A percentile compares a stretch with the other conserved stretches of the same genome.
Evolutionary conservation across 2,797 vertebrate genomes (phyloP).

Genomic region (Hypotaenidia okinawae): DNA sequence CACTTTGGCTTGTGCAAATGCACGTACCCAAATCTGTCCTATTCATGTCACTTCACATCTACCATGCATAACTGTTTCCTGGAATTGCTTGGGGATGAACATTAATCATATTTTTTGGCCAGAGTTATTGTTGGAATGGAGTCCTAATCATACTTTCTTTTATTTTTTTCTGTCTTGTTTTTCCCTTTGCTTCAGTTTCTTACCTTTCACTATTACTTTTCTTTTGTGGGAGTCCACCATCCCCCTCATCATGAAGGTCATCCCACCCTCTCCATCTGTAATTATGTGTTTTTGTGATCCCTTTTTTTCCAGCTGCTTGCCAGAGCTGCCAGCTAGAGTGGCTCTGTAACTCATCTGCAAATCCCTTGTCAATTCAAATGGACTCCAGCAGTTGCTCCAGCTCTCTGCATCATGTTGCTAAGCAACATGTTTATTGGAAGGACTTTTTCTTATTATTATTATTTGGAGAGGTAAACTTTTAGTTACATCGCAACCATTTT

Average conservation of each 20-base stretch:
- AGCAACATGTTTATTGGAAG: slow-evolving; percentile 66
- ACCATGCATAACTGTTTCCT: not conserved
- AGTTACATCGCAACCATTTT: slow-evolving; percentile 30
- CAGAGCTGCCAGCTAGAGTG: not conserved
- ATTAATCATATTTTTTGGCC: not conserved
- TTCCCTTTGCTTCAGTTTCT: not conserved
- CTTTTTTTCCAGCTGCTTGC: not conserved
- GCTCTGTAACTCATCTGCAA: not conserved
- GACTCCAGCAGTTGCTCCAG: slow-evolving; percentile 38
- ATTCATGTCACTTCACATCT: not conserved
- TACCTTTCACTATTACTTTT: not conserved
- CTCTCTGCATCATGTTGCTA: slow-evolving; percentile 68
- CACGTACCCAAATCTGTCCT: not conserved
- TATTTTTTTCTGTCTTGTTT: not conserved
- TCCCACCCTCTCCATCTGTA: not conserved
- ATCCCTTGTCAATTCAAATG: slow-evolving; percentile 54
- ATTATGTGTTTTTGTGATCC: not conserved
- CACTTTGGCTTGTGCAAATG: not conserved
- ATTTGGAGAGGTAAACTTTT: slow-evolving; percentile 51
- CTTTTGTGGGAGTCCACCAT: not conserved
- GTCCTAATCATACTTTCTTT: not conserved
- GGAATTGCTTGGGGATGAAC: not conserved
- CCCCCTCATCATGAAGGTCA: not conserved
- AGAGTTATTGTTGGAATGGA: not conserved
- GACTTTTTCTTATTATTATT: slow-evolving; percentile 48